phyloP scores from a whole-genome alignment of 2,113 vertebrate species.

The Larimichthys crocea region DNA sequence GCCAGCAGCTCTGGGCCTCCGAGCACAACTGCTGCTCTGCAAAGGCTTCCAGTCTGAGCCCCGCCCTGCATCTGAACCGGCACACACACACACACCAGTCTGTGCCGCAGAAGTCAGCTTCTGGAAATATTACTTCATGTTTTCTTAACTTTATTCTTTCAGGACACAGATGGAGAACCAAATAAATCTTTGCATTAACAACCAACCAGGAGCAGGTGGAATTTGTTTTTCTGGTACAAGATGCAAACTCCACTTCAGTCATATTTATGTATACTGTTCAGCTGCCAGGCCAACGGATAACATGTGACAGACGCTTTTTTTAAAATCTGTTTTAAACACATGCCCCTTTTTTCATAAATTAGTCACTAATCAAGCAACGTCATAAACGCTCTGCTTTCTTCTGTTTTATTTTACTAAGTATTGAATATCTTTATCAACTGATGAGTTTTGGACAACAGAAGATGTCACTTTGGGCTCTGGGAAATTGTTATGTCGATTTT shows the following conservation, averaged over 20 bases:
- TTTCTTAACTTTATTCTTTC: not conserved
- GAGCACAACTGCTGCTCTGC: conserved; percentile 50
- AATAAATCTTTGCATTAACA: not conserved
- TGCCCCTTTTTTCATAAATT: not conserved
- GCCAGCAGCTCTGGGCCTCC: conserved; percentile 49
- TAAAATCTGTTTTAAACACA: too few relatives aligned
- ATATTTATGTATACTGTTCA: not conserved
- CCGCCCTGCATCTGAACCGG: conserved; percentile 23
- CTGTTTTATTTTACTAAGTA: not conserved
- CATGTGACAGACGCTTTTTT: not conserved
- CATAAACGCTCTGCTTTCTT: too few relatives aligned
- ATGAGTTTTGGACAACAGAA: not conserved
- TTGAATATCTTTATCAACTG: not conserved
- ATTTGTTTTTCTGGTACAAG: not conserved
- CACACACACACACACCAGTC: not conserved
- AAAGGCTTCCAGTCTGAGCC: conserved; percentile 13
- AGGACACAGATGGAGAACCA: not conserved
- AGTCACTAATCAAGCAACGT: too few relatives aligned
- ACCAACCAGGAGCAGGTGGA: conserved; percentile 10
- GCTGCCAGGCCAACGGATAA: not conserved
- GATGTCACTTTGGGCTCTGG: not conserved
- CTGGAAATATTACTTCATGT: not conserved
- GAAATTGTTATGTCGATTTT: not conserved
- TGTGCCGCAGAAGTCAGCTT: not conserved
- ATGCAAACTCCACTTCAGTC: not conserved